Conservation (phyloP, 1,140 invertebrate genomes). For the Bradynema listronoti region DNA sequence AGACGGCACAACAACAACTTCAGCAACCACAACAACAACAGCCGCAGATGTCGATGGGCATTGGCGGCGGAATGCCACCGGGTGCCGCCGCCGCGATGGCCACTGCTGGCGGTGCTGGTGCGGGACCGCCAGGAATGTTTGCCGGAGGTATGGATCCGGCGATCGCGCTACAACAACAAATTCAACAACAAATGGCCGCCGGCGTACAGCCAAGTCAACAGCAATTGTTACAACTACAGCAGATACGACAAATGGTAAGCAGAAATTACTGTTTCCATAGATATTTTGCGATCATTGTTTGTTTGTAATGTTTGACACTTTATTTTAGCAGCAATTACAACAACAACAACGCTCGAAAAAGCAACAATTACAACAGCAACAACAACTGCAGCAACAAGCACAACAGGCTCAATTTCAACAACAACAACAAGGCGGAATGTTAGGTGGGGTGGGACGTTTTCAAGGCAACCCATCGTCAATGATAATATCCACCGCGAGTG, state of each 20-base stretch:
- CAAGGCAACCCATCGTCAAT: too few relatives aligned
- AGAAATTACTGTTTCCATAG: not conserved
- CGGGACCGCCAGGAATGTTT: too few relatives aligned
- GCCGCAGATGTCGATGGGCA: not conserved
- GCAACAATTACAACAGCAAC: not conserved
- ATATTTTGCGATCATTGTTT: too few relatives aligned
- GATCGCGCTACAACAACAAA: not conserved
- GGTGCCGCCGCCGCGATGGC: too few relatives aligned
- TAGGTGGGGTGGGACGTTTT: too few relatives aligned
- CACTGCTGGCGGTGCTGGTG: not conserved
- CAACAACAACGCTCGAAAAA: too few relatives aligned
- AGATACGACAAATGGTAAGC: not conserved
- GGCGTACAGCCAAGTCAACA: not conserved
- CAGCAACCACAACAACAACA: constrained; percentile 5
- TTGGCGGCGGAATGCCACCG: not conserved
- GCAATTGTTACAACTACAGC: not conserved
- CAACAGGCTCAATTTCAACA: not conserved
- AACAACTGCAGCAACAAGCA: constrained; percentile 2
- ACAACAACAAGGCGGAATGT: too few relatives aligned
- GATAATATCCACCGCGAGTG: too few relatives aligned
- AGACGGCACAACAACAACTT: constrained; percentile 1
- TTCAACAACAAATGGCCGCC: not conserved
- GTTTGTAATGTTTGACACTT: too few relatives aligned
- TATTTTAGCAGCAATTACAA: too few relatives aligned
- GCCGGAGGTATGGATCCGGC: too few relatives aligned